phyloP scores from a whole-genome alignment of 2,888 invertebrate species.

The Chorisops tibialis region DNA sequence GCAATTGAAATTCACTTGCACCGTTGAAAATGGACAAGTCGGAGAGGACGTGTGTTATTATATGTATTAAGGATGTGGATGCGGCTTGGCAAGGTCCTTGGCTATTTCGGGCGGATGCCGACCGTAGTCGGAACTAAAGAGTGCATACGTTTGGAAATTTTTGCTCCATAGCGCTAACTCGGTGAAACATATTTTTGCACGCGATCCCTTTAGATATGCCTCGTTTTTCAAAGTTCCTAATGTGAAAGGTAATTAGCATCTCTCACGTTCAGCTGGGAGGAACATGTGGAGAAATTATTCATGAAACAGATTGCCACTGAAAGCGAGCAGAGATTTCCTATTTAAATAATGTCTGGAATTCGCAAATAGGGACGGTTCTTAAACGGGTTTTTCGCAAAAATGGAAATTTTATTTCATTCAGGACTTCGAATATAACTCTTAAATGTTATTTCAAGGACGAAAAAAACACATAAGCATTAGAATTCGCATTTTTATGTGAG shows the following conservation, averaged over 20 bases:
- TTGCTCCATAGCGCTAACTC: conserved; percentile 45
- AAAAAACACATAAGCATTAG: too few relatives aligned
- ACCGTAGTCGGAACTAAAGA: conserved; percentile 36
- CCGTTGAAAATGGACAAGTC: conserved; percentile 1
- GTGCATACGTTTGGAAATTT: conserved; percentile 38
- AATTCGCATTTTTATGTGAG: too few relatives aligned
- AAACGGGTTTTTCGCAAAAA: too few relatives aligned
- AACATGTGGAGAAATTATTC: conserved; percentile 5
- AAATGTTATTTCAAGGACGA: too few relatives aligned
- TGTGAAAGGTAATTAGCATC: conserved; percentile 16
- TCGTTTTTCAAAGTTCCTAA: conserved; percentile 35
- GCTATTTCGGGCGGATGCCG: not conserved
- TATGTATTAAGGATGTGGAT: too few relatives aligned
- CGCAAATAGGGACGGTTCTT: too few relatives aligned
- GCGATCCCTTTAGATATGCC: conserved; percentile 39
- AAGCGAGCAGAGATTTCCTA: too few relatives aligned
- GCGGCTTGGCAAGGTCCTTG: too few relatives aligned
- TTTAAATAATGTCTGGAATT: too few relatives aligned
- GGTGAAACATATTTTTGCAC: conserved; percentile 49
- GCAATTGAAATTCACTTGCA: conserved; percentile 8
- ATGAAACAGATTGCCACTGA: not conserved
- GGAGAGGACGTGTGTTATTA: not conserved
- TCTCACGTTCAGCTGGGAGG: not conserved
- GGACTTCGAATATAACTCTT: too few relatives aligned
- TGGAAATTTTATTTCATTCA: too few relatives aligned